A percentile compares a stretch with the other conserved stretches of the same genome.
Evolutionary conservation across 2,797 vertebrate genomes (phyloP).

Genomic region (Sebastes variabilis): DNA sequence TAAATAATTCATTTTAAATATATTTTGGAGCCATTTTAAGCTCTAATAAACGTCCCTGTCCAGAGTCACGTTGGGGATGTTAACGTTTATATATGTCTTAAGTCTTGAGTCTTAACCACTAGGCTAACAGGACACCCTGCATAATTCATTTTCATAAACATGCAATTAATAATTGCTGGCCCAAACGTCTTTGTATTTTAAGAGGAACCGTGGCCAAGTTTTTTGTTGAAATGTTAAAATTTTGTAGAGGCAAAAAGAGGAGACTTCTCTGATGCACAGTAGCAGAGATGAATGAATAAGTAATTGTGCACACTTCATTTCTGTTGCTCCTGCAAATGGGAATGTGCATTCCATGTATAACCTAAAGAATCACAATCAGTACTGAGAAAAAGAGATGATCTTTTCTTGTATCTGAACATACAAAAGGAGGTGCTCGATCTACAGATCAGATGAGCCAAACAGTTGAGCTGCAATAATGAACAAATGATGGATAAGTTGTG

Average conservation of each 20-base stretch:
- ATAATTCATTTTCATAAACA: neutral
- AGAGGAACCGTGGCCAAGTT: neutral
- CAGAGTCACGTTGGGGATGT: neutral
- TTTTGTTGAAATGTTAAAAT: neutral
- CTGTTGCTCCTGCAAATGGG: neutral
- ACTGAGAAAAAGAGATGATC: neutral
- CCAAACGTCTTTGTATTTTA: neutral
- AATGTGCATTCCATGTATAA: neutral
- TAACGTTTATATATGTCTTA: neutral
- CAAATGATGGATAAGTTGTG: neutral
- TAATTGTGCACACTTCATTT: neutral
- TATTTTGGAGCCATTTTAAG: neutral
- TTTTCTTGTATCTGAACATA: neutral
- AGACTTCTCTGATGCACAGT: neutral
- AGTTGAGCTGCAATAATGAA: neutral
- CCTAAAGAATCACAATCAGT: neutral
- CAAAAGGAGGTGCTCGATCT: neutral
- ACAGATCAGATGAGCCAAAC: neutral
- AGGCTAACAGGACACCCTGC: neutral
- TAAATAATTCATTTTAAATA: neutral
- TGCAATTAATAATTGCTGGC: neutral
- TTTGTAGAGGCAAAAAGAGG: neutral
- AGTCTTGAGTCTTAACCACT: neutral
- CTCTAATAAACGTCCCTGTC: too few species aligned
- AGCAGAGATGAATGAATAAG: neutral